Conservation (phyloP, 2,888 invertebrate genomes). For the Bugula neritina region DNA sequence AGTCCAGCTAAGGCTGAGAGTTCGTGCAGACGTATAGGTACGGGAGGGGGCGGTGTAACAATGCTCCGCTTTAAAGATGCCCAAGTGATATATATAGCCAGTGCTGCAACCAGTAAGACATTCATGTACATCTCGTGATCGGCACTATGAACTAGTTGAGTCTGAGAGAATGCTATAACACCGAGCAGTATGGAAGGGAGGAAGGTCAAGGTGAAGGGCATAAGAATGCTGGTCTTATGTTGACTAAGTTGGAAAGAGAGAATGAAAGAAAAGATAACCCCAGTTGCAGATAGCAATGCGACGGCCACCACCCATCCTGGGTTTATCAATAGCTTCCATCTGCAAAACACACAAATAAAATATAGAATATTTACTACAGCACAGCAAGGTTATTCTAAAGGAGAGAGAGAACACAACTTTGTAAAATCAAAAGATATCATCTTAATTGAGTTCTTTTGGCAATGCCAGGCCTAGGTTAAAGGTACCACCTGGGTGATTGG, state of each 20-base stretch:
- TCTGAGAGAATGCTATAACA: background rate
- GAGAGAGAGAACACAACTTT: too few relatives aligned
- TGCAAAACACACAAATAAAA: too few relatives aligned
- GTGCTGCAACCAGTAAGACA: background rate
- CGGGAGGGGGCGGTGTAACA: background rate
- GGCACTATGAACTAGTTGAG: background rate
- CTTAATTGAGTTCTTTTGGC: too few relatives aligned
- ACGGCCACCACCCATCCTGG: background rate
- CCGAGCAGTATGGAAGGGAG: slow-evolving; percentile 1
- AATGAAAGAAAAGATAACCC: background rate
- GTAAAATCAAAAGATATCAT: too few relatives aligned
- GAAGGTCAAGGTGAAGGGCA: background rate
- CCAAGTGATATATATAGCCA: background rate
- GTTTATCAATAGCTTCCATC: background rate
- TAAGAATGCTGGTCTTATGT: background rate
- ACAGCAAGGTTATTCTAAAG: too few relatives aligned
- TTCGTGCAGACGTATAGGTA: background rate
- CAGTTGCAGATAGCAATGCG: background rate
- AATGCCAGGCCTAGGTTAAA: too few relatives aligned
- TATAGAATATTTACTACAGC: too few relatives aligned
- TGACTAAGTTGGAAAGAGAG: background rate
- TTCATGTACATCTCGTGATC: background rate
- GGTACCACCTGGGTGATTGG: too few relatives aligned
- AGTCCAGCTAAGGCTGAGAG: background rate
- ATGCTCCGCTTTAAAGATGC: background rate